phyloP scores from a whole-genome alignment of 2,113 vertebrate genomes.

The Syrmaticus mikado region DNA sequence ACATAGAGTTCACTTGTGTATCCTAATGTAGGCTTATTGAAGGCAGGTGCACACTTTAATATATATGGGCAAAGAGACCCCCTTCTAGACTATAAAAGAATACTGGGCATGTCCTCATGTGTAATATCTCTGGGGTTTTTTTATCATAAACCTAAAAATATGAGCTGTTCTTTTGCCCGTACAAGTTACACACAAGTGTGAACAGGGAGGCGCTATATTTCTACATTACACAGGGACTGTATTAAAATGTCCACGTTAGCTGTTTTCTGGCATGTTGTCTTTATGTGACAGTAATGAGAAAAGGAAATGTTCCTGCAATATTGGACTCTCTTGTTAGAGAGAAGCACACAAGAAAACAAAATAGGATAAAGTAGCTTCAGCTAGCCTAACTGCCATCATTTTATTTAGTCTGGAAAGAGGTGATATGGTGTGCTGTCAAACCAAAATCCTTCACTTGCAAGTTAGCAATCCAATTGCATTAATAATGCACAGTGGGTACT shows the following conservation, averaged over 20 bases:
- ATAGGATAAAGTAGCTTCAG: not conserved
- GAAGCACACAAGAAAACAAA: not conserved
- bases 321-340: not conserved
- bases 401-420: not conserved
- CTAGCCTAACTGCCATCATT: not conserved
- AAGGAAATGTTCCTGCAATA: slow-evolving; percentile 26
- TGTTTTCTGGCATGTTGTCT: not conserved
- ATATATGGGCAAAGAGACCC: slow-evolving; percentile 73
- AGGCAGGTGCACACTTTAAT: slow-evolving; percentile 80
- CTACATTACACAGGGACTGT: not conserved
- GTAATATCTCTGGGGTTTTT: slow-evolving; percentile 41
- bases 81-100: slow-evolving; percentile 77
- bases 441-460: not conserved
- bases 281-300: not conserved
- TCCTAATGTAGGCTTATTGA: slow-evolving; percentile 74
- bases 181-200: slow-evolving; percentile 33
- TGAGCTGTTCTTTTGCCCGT: slow-evolving; percentile 52
- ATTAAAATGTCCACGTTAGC: slow-evolving; percentile 34
- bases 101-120: slow-evolving; percentile 65
- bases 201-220: slow-evolving; percentile 27
- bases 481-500: not conserved
- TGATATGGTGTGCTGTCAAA: not conserved
- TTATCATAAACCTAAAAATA: slow-evolving; percentile 65
- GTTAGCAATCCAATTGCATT: not conserved
- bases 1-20: slow-evolving; percentile 57